Evolutionary conservation across 2,113 vertebrate genomes (phyloP), one percentile per base, ranked within the genome.

Genomic region (Urocolius indicus): DNA sequence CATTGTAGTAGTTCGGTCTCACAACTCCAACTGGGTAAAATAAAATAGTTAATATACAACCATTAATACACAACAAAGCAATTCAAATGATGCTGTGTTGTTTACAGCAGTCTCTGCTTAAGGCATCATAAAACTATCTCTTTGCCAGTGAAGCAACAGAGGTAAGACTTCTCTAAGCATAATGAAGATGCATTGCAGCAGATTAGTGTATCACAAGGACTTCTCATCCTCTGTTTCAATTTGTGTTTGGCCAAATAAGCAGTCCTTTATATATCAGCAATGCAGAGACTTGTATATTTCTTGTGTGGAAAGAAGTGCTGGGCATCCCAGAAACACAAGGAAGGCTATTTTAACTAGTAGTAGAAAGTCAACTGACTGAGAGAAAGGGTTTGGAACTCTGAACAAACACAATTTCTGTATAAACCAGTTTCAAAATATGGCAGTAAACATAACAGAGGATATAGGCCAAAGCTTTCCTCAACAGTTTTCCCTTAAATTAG

Each of bases 391-490:
- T 86, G 52, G 51, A 94, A 72, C 45, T 85, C 46, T 15, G 55
- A 94, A 90, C 55, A 95, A 91, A 77, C 41, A 79, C 59, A 78
- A 81, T 93, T 90, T 95, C 62, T 76, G 67, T 55, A 93, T 80
- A 94, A 95, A 89, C 10, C 3, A 36, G 91, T 85, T 87, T 46
- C 41, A 92, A 49, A 51, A 52, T 94, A 96, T 81, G 27, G 69
- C 69, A 61, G 36, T 69, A 45, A 93, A 97, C 96, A 95, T 84
- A 95, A 67, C 20, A 84, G 24, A 66, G 34, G 26, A 83, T 66
- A 65, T 20, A 65, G 61, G 84, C 84, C 90, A 93, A 90, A 67
- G n/a, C 54, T 93, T 97, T 91, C 87, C 92, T 97, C 76, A 95
- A 78, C 36, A 95, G 84, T 71, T 86, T 66, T 95, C 61, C 29